Evolutionary conservation across 2,888 invertebrate species (phyloP), one percentile per base, ranked within the genome.

Genomic region (Gonocerus acuteangulatus): DNA sequence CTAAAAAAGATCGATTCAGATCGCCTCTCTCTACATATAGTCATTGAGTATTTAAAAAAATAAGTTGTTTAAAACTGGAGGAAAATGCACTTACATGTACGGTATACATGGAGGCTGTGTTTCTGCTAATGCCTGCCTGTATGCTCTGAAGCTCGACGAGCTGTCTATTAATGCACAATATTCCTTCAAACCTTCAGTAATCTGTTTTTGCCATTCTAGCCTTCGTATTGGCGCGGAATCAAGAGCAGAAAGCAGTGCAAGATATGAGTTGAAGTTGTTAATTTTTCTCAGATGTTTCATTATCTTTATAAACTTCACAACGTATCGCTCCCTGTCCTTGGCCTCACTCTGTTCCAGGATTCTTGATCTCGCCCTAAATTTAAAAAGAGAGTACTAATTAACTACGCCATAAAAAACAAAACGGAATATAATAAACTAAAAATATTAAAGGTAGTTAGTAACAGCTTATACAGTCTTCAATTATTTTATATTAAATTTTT

Each of bases 91-190:
- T 82, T 77, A 96, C 96, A 99, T 95, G 76, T 99, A 99, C 2
- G 99, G 99, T 77, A 99, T 95, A 75, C 97, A 97, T 32, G 99
- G 99, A 32, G 97, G 95, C 72, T 89, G 88, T 3, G 96, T 94
- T 73, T 95, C 94, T 3, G 91, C 87, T 68, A 99, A 77, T 48
- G 95, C 94, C 74, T 88, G 90, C 59, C 99, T 80, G 74, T 99
- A 99, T n/a, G 93, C 89, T 69, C 94, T 81, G 80, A 99, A 99
- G 70, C 96, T 96, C 39, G 92, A 92, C n/a, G 94, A 92, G 67
- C 94, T 94, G 77, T 99, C 97, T 69, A 99, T 97, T 65, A 99
- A 83, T 58, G 90, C 88, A 74, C 94, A 92, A 76, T 95, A 95
- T 72, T 96, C 95, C 71, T 91, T 89, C 67, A 97, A 77, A 57